phyloP scores from a whole-genome alignment of 2,888 invertebrate species.

The Formica aserva region DNA sequence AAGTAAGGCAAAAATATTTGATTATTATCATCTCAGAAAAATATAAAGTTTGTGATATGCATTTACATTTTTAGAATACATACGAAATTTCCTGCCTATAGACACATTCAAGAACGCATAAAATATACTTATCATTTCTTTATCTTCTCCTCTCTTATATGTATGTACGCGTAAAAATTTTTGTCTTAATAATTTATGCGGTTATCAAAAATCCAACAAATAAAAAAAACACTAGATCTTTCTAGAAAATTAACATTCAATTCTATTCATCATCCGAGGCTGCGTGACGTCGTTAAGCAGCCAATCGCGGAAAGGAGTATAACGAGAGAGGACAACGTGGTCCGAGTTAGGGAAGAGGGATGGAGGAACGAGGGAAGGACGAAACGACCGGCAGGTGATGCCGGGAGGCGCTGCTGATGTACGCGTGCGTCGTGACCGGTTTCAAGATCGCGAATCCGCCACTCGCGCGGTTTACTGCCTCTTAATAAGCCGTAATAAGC shows the following conservation, averaged over 20 bases:
- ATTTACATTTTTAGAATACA: background rate
- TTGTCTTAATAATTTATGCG: background rate
- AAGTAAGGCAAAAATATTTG: background rate
- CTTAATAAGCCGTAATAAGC: constrained; percentile 82
- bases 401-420: constrained; percentile 64
- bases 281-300: constrained; percentile 25
- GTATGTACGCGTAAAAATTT: background rate
- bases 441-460: constrained; percentile 71
- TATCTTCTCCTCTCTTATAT: background rate
- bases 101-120: background rate
- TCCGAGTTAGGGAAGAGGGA: constrained; percentile 34
- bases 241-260: background rate
- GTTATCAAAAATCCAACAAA: background rate
- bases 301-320: constrained; percentile 16
- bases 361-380: constrained; percentile 49
- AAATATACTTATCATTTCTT: background rate
- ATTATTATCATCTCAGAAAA: background rate
- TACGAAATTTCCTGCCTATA: background rate
- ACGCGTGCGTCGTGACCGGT: constrained; percentile 76
- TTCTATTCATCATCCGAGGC: background rate
- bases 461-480: constrained; percentile 75
- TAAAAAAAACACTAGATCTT: background rate
- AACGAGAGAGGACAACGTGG: constrained; percentile 32
- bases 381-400: constrained; percentile 79
- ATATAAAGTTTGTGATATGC: background rate